These are phyloP conservation scores for Accipiter virgatus DNA, from an alignment of 2,113 vertebrate genomes.

Conservation along the genomic window DNA sequence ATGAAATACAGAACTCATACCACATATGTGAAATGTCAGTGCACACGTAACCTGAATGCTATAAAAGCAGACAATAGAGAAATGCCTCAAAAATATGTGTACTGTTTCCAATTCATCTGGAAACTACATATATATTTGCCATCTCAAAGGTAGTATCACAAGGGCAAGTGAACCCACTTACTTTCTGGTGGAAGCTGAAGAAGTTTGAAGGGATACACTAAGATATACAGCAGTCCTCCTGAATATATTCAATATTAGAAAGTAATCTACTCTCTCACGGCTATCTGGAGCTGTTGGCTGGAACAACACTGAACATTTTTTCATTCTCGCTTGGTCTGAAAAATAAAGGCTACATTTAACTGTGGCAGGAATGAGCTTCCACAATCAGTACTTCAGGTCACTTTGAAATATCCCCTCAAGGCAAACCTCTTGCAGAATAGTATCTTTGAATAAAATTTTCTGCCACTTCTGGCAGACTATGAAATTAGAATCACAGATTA, in stretches of 20 bases:
- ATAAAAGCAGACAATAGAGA: background rate
- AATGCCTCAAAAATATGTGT: background rate
- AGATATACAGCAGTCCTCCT: background rate
- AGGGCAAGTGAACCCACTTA: background rate
- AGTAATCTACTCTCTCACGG: background rate
- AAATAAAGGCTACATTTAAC: background rate
- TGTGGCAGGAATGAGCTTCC: background rate
- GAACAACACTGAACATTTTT: background rate
- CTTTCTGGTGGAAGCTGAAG: background rate
- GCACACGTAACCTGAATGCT: background rate
- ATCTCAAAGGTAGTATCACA: background rate
- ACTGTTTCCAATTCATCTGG: background rate
- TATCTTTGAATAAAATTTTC: background rate
- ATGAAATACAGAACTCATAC: background rate
- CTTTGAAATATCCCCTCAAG: background rate
- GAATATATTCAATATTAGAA: background rate
- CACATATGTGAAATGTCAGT: background rate
- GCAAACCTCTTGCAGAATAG: background rate
- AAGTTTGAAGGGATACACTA: background rate
- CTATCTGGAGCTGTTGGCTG: background rate
- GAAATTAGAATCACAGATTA: background rate
- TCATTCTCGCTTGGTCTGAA: background rate
- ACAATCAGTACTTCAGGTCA: background rate
- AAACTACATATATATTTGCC: background rate
- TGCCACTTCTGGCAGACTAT: background rate